Evolutionary conservation across 2,888 invertebrate genomes (phyloP), one percentile per base, ranked within the genome.

Genomic region (Agonopterix subpropinquella): DNA sequence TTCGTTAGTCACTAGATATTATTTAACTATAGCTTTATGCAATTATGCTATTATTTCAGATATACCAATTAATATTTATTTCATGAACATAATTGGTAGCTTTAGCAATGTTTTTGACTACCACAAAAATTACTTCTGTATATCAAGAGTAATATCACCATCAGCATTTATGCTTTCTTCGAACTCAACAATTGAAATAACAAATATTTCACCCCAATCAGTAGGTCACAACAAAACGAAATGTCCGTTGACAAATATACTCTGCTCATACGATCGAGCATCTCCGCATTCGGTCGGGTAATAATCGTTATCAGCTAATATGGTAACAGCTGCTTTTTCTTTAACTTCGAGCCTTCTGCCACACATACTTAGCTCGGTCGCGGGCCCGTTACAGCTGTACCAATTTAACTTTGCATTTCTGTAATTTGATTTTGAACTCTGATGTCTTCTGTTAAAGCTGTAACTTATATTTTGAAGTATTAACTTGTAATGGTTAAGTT

Each of bases 221-320:
- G 13, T 11, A 13, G 11, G 13, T 11, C 42, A 42, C 11, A 11
- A 42, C 8, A 42, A 39, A 39, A 28, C 28, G 28, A 28, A 28
- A 28, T 28, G 28, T 28, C 54, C 45, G 42, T 46, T 53, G 47
- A 53, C 48, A 47, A 56, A 50, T 49, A 42, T 13, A 11, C 42
- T 8, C 5, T 1, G 8, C 11, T 13, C 42, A 47, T 47, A 43
- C 36, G 49, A 50, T 46, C 53, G 46, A 8, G 10, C 59, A 52
- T 64, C 58, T 58, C 63, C 60, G 56, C 61, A 58, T 63, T 62
- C 60, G 73, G 65, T 57, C 70, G 60, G 66, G 70, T 67, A 71
- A 77, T 80, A 80, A 78, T 78, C 77, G 73, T 73, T 74, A 71
- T 62, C 62, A 58, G 55, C 80, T 54, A 71, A 79, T 78, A 80